Evolutionary conservation across 1,140 invertebrate genomes (phyloP).

Genomic region (Solenopsis fugax): DNA sequence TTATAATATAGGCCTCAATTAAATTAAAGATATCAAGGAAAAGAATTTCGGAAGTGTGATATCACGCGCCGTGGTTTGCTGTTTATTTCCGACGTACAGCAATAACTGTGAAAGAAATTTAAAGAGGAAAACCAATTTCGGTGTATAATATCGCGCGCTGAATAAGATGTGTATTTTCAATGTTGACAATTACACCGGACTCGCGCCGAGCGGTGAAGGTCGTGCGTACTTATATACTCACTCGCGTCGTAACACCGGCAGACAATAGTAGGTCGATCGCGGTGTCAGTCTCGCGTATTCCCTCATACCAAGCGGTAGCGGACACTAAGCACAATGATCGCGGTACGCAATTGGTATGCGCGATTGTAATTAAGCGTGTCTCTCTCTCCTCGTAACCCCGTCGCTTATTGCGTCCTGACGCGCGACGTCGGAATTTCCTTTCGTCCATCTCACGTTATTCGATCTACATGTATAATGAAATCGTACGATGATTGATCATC

Average conservation of each 20-base stretch:
- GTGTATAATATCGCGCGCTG: neutral
- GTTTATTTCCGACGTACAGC: neutral
- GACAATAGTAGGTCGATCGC: too few relatives aligned
- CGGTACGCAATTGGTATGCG: constrained; percentile 9
- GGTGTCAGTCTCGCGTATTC: neutral
- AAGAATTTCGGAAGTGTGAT: neutral
- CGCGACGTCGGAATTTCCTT: constrained; percentile 21
- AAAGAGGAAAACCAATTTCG: neutral
- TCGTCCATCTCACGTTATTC: constrained; percentile 27
- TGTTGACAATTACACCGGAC: neutral
- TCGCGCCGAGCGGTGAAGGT: neutral
- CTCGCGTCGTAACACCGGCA: neutral
- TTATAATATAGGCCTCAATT: neutral
- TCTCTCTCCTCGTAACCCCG: neutral
- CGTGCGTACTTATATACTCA: neutral
- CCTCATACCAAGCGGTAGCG: neutral
- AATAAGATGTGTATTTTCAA: neutral
- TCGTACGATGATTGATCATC: constrained; percentile 24
- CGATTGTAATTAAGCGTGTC: constrained; percentile 36
- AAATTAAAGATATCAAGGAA: neutral
- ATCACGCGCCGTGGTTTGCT: neutral
- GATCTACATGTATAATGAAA: constrained; percentile 12
- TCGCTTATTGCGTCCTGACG: neutral
- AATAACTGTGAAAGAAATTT: neutral
- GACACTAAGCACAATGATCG: neutral